Percentiles rank a stretch among this genome's conserved stretches.
Conservation (phyloP, 1,140 invertebrate genomes). For the Arctopsyche grandis region DNA sequence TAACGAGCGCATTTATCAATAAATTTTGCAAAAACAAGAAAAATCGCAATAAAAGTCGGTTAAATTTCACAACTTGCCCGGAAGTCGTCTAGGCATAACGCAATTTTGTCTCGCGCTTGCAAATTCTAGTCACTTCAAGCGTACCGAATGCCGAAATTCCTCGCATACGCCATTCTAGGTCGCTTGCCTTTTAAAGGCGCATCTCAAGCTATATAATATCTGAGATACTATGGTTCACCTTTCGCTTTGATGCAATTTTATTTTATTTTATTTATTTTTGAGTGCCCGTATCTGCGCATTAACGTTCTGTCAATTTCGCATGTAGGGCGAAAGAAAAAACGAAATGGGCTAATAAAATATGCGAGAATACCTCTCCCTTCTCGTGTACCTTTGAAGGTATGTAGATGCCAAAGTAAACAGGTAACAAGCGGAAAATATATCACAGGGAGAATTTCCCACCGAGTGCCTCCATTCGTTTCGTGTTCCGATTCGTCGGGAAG, state of each 20-base stretch:
- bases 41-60: no score
- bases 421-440: neutral
- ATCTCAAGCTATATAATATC: neutral
- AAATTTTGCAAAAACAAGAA: no score
- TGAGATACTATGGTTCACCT: neutral
- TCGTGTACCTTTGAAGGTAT: neutral
- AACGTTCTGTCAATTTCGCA: no score
- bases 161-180: conserved; percentile 1
- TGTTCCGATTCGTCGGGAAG: neutral
- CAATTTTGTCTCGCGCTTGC: neutral
- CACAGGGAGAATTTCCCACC: neutral
- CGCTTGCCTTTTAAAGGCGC: neutral
- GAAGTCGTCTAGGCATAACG: neutral
- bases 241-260: neutral
- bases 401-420: neutral
- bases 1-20: no score
- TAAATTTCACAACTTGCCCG: no score
- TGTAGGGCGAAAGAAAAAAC: no score
- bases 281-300: no score
- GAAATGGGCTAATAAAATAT: no score
- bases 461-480: neutral
- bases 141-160: conserved; percentile 5
- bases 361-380: no score
- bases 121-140: conserved; percentile 3
- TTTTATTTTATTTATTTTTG: no score